phyloP scores from a whole-genome alignment of 2,113 vertebrate species.

The Raphicerus campestris region DNA sequence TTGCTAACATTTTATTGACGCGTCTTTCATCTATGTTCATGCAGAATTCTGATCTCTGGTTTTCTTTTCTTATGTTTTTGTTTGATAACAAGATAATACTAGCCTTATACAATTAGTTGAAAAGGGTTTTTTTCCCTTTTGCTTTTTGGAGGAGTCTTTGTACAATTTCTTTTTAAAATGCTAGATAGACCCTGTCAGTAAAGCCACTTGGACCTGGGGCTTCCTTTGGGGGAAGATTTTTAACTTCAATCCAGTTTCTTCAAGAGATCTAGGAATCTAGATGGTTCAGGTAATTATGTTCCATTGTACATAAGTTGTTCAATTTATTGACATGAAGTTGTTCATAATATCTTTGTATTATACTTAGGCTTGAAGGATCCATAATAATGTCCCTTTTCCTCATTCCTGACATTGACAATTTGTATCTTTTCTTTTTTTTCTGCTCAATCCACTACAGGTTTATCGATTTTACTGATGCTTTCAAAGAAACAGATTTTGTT shows the following conservation, averaged over 20 bases:
- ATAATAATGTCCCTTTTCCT: not conserved
- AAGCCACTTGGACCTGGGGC: not conserved
- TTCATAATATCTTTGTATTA: not conserved
- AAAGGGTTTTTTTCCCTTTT: not conserved
- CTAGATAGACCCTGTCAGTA: not conserved
- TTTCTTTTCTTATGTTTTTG: not conserved
- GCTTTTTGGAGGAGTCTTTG: not conserved
- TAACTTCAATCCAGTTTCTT: not conserved
- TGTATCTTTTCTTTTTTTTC: not conserved
- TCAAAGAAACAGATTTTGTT: not conserved
- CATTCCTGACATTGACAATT: not conserved
- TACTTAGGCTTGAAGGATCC: not conserved
- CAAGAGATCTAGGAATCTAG: not conserved
- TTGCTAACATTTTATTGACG: not conserved
- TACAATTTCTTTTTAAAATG: not conserved
- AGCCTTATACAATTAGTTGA: not conserved
- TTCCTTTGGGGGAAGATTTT: conserved; percentile 1
- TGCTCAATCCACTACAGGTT: not conserved
- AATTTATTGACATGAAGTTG: not conserved
- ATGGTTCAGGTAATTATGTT: not conserved
- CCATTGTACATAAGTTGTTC: not conserved
- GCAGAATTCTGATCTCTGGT: not conserved
- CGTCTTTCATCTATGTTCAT: not conserved
- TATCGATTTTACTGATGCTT: not conserved
- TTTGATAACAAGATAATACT: not conserved